Percentiles rank a stretch among this genome's conserved stretches.
Conservation (phyloP, 2,797 vertebrate genomes). For the Centroberyx gerrardi region DNA sequence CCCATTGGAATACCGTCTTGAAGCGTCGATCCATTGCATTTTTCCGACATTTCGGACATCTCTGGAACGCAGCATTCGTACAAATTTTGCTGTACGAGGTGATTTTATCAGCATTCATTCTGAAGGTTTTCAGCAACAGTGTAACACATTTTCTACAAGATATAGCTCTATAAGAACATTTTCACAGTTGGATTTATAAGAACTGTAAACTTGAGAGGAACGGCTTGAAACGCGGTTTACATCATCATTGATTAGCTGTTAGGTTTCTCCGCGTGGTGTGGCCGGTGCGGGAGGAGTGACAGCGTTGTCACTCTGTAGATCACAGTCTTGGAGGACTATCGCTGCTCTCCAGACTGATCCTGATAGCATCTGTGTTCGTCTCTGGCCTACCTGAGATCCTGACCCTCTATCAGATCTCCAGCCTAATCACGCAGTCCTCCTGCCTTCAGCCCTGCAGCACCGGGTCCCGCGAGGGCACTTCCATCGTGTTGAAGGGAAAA, state of each 20-base stretch:
- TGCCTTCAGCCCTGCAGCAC: slow-evolving; percentile 47
- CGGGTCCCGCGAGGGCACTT: slow-evolving; percentile 51
- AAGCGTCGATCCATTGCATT: too few relatives aligned
- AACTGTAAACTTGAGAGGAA: slow-evolving; percentile 22
- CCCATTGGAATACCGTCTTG: too few relatives aligned
- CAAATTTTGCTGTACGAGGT: too few relatives aligned
- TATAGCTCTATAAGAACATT: neutral
- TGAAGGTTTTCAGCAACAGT: neutral
- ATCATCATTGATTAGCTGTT: slow-evolving; percentile 71
- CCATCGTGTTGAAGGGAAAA: slow-evolving; percentile 62
- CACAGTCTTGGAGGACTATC: slow-evolving; percentile 63
- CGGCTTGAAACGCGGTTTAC: slow-evolving; percentile 44
- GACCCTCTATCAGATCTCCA: slow-evolving; percentile 74
- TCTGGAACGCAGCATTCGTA: too few relatives aligned
- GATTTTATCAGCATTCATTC: neutral
- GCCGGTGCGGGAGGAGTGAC: slow-evolving; percentile 40
- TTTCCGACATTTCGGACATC: too few relatives aligned
- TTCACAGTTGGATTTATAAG: slow-evolving; percentile 14
- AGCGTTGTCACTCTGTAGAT: slow-evolving; percentile 58
- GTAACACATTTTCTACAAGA: neutral
- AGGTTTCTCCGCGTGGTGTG: slow-evolving; percentile 10
- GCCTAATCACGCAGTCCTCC: slow-evolving; percentile 61
- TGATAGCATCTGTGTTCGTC: slow-evolving; percentile 79
- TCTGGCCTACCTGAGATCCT: slow-evolving; percentile 67
- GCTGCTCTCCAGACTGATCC: slow-evolving; percentile 63